Evolutionary conservation across 1,140 invertebrate species (phyloP), one percentile per base, ranked within the genome.

Genomic region (Euwallacea fornicatus): DNA sequence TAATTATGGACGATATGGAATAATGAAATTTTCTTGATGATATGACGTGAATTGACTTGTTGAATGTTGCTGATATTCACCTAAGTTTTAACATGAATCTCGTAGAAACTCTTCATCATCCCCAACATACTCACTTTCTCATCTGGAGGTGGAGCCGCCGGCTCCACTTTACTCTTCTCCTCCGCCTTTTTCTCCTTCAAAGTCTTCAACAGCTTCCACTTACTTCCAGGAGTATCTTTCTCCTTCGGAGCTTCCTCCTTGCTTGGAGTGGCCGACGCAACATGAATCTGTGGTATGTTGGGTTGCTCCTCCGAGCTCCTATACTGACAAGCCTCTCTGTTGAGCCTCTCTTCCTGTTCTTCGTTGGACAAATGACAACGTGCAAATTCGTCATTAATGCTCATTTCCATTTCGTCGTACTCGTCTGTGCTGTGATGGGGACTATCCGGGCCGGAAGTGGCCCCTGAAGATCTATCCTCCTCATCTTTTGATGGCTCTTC

Each of bases 201-300:
- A 7, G 93, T 93, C 82, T 95, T 96, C 9, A 95, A 81, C 15
- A 95, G 83, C 80, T 95, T 94, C 94, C 94, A 96, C 82, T 94
- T 95, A 76, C 93, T 94, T 41, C 90, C 88, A 15, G 83, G 84
- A 60, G 86, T 83, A 70, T 78, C 75, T 64, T 75, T 73, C 81
- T 78, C 76, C 59, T 76, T 74, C 3, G 72, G 61, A 75, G 83
- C 75, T 76, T 83, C 78, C 79, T 84, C 79, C 82, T 87, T 84
- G 68, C 85, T 83, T 77, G 88, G 81, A 78, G 71, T 73, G 8
- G 70, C 65, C 8, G 46, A 42, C 8, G 71, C 73, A 0, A 75
- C 67, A 44, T 73, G 65, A 43, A 75, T 75, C 58, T 73, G 56
- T 6, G 74, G 74, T 33, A 75, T 72, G 78, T 11, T 82, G 59